Percentiles rank a stretch among this genome's conserved stretches.
Conservation (phyloP, 2,888 invertebrate species). For the Sycophila texana region DNA sequence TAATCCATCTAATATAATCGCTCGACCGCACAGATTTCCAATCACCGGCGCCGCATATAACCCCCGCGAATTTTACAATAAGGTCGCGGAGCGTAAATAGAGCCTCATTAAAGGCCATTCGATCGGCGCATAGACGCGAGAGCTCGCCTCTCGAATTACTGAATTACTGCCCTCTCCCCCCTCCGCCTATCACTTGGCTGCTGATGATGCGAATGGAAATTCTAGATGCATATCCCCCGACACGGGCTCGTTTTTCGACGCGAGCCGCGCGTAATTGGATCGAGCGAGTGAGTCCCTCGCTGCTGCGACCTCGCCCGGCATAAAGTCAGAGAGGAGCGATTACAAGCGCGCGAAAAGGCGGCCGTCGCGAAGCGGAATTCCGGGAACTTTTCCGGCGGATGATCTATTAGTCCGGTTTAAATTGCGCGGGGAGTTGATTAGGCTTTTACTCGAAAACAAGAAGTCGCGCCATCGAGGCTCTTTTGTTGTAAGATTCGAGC, state of each 20-base stretch:
- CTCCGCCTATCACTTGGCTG: constrained; percentile 15
- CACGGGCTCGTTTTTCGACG: constrained; percentile 13
- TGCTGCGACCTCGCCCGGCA: background rate
- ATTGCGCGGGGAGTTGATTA: no score
- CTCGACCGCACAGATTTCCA: no score
- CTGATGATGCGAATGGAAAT: constrained; percentile 32
- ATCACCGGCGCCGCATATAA: no score
- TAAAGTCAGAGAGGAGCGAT: background rate
- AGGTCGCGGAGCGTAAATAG: background rate
- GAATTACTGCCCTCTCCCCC: no score
- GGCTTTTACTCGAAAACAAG: no score
- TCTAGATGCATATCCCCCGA: constrained; percentile 16
- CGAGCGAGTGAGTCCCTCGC: constrained; percentile 5
- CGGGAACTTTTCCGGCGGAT: no score
- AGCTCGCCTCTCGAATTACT: constrained; percentile 26
- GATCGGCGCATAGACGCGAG: background rate
- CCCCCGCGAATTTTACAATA: background rate
- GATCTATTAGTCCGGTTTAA: no score
- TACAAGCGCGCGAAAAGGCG: background rate
- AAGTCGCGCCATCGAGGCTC: no score
- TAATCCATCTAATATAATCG: background rate
- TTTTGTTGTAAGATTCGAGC: no score
- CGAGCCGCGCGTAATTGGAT: constrained; percentile 28
- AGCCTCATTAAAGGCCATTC: constrained; percentile 18
- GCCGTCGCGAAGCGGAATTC: no score